phyloP scores from a whole-genome alignment of 2,888 invertebrate species.

The Scaptomyza parva region DNA sequence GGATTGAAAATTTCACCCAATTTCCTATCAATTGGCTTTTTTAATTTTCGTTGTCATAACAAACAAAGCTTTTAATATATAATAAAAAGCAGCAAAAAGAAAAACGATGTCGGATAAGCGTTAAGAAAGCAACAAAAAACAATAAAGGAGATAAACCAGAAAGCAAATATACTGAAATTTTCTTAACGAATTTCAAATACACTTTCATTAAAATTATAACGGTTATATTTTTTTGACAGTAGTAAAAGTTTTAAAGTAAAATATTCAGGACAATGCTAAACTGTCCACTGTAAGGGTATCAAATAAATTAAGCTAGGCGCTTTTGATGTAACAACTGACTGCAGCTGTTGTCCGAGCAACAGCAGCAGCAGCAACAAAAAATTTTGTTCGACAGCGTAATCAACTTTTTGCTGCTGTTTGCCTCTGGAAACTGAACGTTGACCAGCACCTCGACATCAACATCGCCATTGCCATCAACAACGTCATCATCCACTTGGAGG shows the following conservation, averaged over 20 bases:
- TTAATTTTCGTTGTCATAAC: slow-evolving; percentile 63
- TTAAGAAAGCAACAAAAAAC: slow-evolving; percentile 14
- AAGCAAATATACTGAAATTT: not conserved
- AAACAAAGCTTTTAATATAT: slow-evolving; percentile 64
- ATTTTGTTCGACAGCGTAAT: slow-evolving; percentile 43
- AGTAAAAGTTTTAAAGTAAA: too few species aligned
- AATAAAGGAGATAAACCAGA: slow-evolving; percentile 4
- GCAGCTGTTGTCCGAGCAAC: slow-evolving; percentile 37
- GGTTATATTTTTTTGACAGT: too few species aligned
- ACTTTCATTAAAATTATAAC: too few species aligned
- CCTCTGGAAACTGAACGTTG: slow-evolving; percentile 68
- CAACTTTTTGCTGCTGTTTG: slow-evolving; percentile 47
- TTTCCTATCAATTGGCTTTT: slow-evolving; percentile 71
- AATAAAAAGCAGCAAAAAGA: slow-evolving; percentile 37
- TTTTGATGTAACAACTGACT: slow-evolving; percentile 77
- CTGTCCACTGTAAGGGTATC: slow-evolving; percentile 11
- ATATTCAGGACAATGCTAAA: not conserved
- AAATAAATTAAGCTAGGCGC: slow-evolving; percentile 23
- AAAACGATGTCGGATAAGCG: slow-evolving; percentile 30
- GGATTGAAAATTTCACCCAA: slow-evolving; percentile 65
- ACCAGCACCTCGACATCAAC: slow-evolving; percentile 60
- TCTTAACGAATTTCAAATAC: slow-evolving; percentile 8
- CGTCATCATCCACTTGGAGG: slow-evolving; percentile 51
- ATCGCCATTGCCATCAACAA: slow-evolving; percentile 35
- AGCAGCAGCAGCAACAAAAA: slow-evolving; percentile 7